phyloP scores from a whole-genome alignment of 2,113 vertebrate genomes.

The Mustelus asterias region DNA sequence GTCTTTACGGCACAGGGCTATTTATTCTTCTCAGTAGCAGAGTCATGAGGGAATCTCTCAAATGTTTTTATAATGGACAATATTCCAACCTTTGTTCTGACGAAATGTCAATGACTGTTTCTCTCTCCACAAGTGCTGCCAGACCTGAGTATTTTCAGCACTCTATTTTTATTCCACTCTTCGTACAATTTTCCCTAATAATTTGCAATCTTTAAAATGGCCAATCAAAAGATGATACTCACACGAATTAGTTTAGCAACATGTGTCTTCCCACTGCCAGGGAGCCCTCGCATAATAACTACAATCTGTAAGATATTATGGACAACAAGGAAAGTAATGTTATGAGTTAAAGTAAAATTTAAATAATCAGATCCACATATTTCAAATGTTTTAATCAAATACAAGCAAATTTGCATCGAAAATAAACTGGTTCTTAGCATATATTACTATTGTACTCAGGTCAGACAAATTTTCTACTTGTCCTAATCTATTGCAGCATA shows the following conservation, averaged over 20 bases:
- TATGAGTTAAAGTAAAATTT: neutral
- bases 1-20: neutral
- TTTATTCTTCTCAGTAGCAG: neutral
- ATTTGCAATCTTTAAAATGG: neutral
- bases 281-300: conserved; percentile 94
- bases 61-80: neutral
- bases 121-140: too few relatives aligned
- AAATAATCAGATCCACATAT: neutral
- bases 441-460: neutral
- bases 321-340: conserved; percentile 29
- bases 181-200: neutral
- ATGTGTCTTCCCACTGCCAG: conserved; percentile 97
- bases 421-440: neutral
- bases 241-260: conserved; percentile 96
- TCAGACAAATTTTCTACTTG: neutral
- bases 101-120: too few relatives aligned
- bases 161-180: too few relatives aligned
- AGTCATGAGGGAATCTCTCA: neutral
- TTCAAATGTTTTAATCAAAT: neutral
- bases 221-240: conserved; percentile 46
- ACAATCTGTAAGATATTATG: conserved; percentile 76
- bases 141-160: too few relatives aligned
- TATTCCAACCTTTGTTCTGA: neutral
- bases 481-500: neutral
- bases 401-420: neutral